A percentile compares a stretch with the other conserved stretches of the same genome.
Evolutionary conservation across 2,113 vertebrate species (phyloP).

Genomic region (Cervus canadensis): DNA sequence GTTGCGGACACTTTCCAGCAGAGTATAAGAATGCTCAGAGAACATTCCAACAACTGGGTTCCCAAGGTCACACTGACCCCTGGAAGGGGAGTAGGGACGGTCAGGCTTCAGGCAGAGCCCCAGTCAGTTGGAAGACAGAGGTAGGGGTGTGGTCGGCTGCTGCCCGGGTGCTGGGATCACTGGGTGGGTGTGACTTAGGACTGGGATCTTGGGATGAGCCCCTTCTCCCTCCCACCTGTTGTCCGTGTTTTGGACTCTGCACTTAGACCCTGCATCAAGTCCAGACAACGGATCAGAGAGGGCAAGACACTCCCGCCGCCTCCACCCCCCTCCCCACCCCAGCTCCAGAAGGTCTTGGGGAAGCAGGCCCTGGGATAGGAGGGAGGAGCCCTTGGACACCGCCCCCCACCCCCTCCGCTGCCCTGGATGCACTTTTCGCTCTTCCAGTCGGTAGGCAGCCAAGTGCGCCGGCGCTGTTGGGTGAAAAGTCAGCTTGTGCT

Average conservation of each 20-base stretch:
- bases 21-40: too few species aligned
- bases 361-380: neutral
- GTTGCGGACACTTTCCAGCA: neutral
- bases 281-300: neutral
- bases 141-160: neutral
- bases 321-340: neutral
- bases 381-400: neutral
- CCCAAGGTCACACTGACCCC: neutral
- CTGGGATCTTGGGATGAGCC: neutral
- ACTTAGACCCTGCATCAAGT: neutral
- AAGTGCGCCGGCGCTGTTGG: neutral
- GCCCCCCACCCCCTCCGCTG: accelerated
- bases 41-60: neutral
- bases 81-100: neutral
- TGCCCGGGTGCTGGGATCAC: neutral
- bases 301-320: too few species aligned
- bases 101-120: neutral
- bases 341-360: neutral
- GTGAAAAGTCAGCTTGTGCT: neutral
- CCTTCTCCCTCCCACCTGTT: neutral
- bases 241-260: neutral
- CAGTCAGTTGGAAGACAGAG: neutral
- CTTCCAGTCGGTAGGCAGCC: neutral
- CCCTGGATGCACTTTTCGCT: neutral
- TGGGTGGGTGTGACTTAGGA: neutral